Evolutionary conservation across 2,888 invertebrate species (phyloP).

Genomic region (Cosmopolites sordidus): DNA sequence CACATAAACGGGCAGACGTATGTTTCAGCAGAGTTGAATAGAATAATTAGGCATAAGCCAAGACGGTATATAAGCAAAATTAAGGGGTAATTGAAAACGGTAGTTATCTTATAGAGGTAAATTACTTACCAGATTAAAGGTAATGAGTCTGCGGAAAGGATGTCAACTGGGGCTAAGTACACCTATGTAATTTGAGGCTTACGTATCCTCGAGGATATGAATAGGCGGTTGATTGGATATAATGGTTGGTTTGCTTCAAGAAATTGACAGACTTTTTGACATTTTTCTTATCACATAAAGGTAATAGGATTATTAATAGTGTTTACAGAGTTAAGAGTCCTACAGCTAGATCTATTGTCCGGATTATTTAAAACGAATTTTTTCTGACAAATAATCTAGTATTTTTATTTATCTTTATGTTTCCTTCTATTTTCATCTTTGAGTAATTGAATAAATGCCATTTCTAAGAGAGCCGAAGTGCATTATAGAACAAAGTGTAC

Average conservation of each 20-base stretch:
- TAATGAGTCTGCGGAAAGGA: slow-evolving; percentile 27
- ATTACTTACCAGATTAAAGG: slow-evolving; percentile 37
- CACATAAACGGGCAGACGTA: slow-evolving; percentile 18
- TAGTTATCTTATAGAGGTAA: slow-evolving; percentile 46
- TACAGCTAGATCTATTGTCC: no score
- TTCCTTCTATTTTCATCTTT: no score
- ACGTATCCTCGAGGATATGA: slow-evolving; percentile 7
- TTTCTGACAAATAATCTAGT: no score
- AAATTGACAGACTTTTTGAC: no score
- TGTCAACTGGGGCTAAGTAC: slow-evolving; percentile 22
- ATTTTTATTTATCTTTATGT: no score
- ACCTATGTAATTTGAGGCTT: slow-evolving; percentile 17
- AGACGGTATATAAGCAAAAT: slow-evolving; percentile 38
- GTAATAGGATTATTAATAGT: no score
- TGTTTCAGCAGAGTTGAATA: slow-evolving; percentile 33
- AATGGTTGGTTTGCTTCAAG: slow-evolving; percentile 12
- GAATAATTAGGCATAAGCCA: slow-evolving; percentile 40
- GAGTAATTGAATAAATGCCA: no score
- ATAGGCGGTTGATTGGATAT: slow-evolving; percentile 23
- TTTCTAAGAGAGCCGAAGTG: no score
- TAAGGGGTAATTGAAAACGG: slow-evolving; percentile 43
- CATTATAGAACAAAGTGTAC: no score
- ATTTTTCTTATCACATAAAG: no score
- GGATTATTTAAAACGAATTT: no score
- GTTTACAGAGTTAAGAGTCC: no score